Base-by-base conservation (phyloP, 92 coral and sea anemone genomes). In the Virgularia gustaviana region DNA sequence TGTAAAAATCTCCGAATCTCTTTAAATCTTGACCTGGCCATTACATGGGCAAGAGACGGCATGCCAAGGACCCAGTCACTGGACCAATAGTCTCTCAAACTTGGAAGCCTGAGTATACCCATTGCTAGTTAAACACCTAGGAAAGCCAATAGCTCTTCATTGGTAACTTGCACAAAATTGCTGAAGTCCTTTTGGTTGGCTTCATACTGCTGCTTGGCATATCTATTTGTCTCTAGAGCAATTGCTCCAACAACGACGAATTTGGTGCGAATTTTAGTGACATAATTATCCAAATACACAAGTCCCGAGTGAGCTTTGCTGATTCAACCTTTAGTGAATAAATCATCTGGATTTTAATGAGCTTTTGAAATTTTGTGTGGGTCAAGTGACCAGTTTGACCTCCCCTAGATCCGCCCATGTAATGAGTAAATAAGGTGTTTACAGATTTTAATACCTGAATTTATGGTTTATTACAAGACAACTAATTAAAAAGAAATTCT, bases 51-150 rank as follows among this genome's bases (percentile, higher is more conserved):
- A 51, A 76, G 54, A 39, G 74, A 7, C 65, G 81, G 81, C 41
- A 76, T 74, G 3, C 81, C 65, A 60, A 64, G 44, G 45, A 76
- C 67, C 68, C 78, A 57, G 20, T 72, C 68, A 33, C 44, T 63
- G 39, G 71, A 36, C 53, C 53, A 63, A 36, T 63, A 63, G 29
- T 63, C 51, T 25, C 30, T 22, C 33, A 63, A 49, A 63, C 44
- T 34, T 6, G 71, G 71, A 49, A 63, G 6, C 18, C 44, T 49
- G 30, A 39, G 71, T 8, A 63, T 63, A 1, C 71, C 70, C 71
- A 63, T 63, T 3, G 53, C 53, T 23, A 63, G 11, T 3, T 35
- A 47, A 23, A 60, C 0, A 2, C 51, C 70, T 25, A 36, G 37
- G 19, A 63, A 36, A 2, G 70, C 70, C 18, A 37, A 37, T 52